Conservation (phyloP, 2,113 vertebrate species). For the Heterotilapia buettikoferi region DNA sequence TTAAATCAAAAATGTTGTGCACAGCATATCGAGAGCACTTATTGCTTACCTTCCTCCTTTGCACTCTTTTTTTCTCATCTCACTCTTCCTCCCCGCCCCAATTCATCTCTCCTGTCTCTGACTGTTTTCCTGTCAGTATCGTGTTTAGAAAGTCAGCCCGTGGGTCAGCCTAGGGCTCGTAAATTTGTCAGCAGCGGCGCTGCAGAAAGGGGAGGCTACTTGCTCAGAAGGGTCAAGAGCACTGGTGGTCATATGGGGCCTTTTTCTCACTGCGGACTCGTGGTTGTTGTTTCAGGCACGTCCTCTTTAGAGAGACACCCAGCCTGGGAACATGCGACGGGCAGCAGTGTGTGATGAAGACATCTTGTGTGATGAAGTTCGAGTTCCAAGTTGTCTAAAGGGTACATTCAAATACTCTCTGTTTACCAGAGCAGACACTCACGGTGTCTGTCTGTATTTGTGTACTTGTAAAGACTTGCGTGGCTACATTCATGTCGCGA, state of each 20-base stretch:
- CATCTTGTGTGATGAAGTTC: not conserved
- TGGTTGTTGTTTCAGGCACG: slow-evolving; percentile 84
- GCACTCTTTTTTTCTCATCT: slow-evolving; percentile 15
- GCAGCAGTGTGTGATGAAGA: slow-evolving; percentile 8
- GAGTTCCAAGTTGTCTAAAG: not conserved
- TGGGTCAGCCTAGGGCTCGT: slow-evolving; percentile 53
- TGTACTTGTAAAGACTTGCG: not conserved
- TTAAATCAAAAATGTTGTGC: not conserved
- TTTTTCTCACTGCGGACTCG: slow-evolving; percentile 53
- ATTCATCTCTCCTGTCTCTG: slow-evolving; percentile 22
- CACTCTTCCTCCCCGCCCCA: not conserved
- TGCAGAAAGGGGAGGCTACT: slow-evolving; percentile 75
- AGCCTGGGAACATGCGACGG: slow-evolving; percentile 20
- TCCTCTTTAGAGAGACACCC: slow-evolving; percentile 62
- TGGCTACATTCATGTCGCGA: not conserved
- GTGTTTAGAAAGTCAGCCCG: slow-evolving; percentile 59
- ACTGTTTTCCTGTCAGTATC: slow-evolving; percentile 58
- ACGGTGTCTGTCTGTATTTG: not conserved
- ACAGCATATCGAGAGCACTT: not conserved
- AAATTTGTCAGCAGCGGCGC: slow-evolving; percentile 75
- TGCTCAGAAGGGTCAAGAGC: slow-evolving; percentile 47
- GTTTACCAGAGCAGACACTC: not conserved
- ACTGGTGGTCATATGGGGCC: slow-evolving; percentile 65
- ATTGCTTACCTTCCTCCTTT: not conserved
- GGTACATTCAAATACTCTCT: not conserved